These are phyloP conservation scores for Bubo scandiacus DNA, from an alignment of 2,113 vertebrate genomes.

Conservation along the genomic window DNA sequence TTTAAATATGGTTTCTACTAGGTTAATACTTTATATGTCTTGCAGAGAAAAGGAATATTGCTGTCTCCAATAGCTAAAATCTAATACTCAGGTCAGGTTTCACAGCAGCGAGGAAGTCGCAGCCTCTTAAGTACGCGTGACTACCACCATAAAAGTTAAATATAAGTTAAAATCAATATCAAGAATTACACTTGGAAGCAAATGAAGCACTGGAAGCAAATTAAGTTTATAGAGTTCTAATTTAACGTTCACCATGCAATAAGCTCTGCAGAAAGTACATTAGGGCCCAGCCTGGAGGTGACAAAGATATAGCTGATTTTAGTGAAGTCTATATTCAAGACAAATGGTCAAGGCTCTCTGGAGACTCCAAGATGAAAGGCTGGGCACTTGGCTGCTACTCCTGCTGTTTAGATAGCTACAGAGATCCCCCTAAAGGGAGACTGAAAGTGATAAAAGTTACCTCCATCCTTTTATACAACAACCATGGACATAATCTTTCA, in stretches of 20 bases:
- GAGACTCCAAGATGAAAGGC: not conserved
- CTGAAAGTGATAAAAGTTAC: not conserved
- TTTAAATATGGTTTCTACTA: not conserved
- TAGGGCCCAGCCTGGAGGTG: not conserved
- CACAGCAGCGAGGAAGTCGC: not conserved
- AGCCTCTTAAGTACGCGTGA: not conserved
- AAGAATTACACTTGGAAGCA: slow-evolving; percentile 44
- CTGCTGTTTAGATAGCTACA: not conserved
- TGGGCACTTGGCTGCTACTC: not conserved
- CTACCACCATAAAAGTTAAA: slow-evolving; percentile 52
- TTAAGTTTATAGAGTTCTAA: slow-evolving; percentile 62
- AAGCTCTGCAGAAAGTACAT: slow-evolving; percentile 21
- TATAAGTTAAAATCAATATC: slow-evolving; percentile 65
- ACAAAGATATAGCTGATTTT: not conserved
- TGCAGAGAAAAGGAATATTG: not conserved
- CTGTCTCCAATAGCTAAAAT: not conserved
- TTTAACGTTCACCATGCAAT: not conserved
- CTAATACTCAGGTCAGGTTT: not conserved
- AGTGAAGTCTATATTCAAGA: slow-evolving; percentile 17
- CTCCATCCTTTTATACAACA: not conserved
- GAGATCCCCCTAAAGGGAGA: not conserved
- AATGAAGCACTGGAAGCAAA: slow-evolving; percentile 54
- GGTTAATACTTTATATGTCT: not conserved
- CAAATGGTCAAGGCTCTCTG: not conserved
- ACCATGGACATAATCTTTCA: not conserved